Evolutionary conservation across 2,888 invertebrate genomes (phyloP), one percentile per base, ranked within the genome.

Genomic region (Drosophila ustulata): DNA sequence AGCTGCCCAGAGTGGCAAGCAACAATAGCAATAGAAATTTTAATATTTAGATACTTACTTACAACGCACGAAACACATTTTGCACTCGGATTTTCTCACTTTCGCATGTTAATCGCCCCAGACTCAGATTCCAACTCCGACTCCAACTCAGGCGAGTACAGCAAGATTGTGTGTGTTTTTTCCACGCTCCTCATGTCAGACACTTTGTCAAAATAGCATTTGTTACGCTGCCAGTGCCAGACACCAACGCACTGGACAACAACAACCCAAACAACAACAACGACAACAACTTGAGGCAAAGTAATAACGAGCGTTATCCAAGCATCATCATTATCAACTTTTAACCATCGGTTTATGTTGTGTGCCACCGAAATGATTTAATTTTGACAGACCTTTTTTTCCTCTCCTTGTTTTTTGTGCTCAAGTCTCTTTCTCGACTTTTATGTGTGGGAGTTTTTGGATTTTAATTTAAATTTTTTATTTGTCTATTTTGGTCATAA

Each of bases 331-430:
- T 86, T 89, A 90, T 90, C 90, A 89, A 75, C 82, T 85, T 87
- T 90, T 90, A 90, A 84, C 89, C 90, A 87, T 79, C 90, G 85
- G 89, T 90, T 84, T 89, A 89, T 87, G 88, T 84, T 90, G 86
- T 90, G 86, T 86, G 86, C 86, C 86, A 86, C 90, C 75, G 90
- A 90, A 86, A 86, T 86, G 86, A 86, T 90, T 86, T 86, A 86
- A 86, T 90, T 86, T 86, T 86, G 90, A 86, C 85, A 86, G 90
- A 89, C 88, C 82, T 87, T 86, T 86, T 83, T 68, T 32, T n/a
- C 37, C n/a, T 3, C 11, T 30, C 7, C 25, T n/a, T n/a, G 3
- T 5, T 32, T 81, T 89, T 84, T 79, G 75, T 84, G 18, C 18
- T 78, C 66, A 72, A 86, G 84, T 80, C 75, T 83, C 89, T 88